Evolutionary conservation across 2,113 vertebrate genomes (phyloP).

Genomic region (Cephalopterus ornatus): DNA sequence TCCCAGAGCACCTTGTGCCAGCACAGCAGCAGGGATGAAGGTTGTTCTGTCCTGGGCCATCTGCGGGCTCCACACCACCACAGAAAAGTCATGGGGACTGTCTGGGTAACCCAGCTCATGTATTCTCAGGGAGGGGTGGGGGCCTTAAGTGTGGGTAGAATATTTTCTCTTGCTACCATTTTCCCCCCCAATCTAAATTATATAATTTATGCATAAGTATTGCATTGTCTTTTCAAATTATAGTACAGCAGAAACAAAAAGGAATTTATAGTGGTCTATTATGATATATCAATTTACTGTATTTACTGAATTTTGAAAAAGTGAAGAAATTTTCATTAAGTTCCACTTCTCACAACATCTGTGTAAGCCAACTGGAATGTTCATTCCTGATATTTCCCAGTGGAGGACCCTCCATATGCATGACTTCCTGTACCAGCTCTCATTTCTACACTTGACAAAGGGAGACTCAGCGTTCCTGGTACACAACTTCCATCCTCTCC

Average conservation of each 20-base stretch:
- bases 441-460: not conserved
- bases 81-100: not conserved
- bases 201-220: not conserved
- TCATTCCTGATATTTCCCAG: not conserved
- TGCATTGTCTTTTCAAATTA: not conserved
- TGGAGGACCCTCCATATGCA: not conserved
- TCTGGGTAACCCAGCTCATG: not conserved
- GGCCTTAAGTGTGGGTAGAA: not conserved
- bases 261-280: not conserved
- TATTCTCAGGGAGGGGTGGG: not conserved
- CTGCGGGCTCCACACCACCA: not conserved
- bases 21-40: not conserved
- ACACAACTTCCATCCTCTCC: not conserved
- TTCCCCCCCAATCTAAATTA: not conserved
- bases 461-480: not conserved
- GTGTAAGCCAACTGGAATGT: not conserved
- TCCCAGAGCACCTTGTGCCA: not conserved
- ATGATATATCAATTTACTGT: not conserved
- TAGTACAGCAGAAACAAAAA: not conserved
- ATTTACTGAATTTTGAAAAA: not conserved
- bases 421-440: not conserved
- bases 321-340: not conserved
- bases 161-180: not conserved
- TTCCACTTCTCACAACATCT: not conserved
- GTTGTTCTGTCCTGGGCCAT: not conserved